phyloP scores from a whole-genome alignment of 2,113 vertebrate species.

The Myotis lucifugus region DNA sequence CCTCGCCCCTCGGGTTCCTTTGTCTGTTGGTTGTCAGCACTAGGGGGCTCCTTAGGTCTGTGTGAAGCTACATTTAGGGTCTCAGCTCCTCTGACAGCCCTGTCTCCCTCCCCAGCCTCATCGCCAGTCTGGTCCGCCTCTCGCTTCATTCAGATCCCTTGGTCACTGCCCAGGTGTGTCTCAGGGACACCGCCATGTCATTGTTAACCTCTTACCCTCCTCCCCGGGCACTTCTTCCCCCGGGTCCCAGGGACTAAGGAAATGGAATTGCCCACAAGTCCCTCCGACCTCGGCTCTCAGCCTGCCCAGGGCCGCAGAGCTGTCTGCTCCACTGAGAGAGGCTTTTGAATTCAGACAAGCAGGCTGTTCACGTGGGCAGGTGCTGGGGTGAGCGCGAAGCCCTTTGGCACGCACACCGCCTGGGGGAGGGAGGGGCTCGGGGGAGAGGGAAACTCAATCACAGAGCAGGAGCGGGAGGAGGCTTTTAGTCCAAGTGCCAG shows the following conservation, averaged over 20 bases:
- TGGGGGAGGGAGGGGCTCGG: not conserved
- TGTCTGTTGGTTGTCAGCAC: not conserved
- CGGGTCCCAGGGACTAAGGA: not conserved
- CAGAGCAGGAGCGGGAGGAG: constrained; percentile 67
- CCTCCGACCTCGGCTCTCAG: not conserved
- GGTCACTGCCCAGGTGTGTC: fast-evolving
- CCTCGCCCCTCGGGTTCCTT: not conserved
- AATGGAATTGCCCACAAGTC: not conserved
- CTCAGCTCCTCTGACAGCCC: not conserved
- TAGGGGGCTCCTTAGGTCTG: not conserved
- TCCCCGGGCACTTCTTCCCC: not conserved
- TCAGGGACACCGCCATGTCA: fast-evolving
- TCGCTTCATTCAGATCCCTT: not conserved
- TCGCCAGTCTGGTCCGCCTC: not conserved
- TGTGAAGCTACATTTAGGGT: not conserved
- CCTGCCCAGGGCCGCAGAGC: not conserved
- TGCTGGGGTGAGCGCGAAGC: not conserved
- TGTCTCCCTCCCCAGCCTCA: too few relatives aligned
- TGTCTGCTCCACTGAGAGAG: not conserved
- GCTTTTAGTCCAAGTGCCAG: constrained; percentile 78
- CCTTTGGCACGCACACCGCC: not conserved
- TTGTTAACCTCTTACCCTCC: too few relatives aligned
- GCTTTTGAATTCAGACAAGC: not conserved
- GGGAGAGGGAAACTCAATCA: constrained; percentile 72
- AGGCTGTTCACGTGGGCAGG: not conserved